Evolutionary conservation across 2,888 invertebrate genomes (phyloP).

Genomic region (Cerceris rybyensis): DNA sequence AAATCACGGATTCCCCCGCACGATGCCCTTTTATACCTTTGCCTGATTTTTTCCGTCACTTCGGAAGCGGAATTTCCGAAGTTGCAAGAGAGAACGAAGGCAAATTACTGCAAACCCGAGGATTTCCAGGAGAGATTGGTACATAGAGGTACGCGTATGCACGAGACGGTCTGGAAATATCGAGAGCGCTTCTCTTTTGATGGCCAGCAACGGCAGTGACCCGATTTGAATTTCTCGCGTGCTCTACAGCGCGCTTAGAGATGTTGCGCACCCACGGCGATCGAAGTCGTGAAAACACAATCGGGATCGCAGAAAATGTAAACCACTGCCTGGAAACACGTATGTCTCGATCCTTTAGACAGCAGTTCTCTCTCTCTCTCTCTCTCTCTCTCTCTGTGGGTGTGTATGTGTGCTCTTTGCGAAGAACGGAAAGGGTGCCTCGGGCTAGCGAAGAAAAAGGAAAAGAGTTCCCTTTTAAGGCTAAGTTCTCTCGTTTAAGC

Average conservation of each 20-base stretch:
- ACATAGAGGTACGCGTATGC: too few species aligned
- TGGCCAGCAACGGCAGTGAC: conserved; percentile 63
- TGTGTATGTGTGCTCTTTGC: conserved; percentile 17
- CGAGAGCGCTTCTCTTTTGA: conserved; percentile 58
- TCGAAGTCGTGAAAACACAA: background rate
- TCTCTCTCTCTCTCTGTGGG: background rate
- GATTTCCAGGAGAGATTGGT: too few species aligned
- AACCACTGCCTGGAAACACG: conserved; percentile 16
- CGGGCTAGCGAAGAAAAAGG: conserved; percentile 18
- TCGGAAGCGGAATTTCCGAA: background rate
- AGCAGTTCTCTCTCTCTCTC: conserved; percentile 15
- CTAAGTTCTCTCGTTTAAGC: conserved; percentile 35
- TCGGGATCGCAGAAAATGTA: conserved; percentile 39
- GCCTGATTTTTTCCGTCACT: background rate
- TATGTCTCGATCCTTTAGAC: background rate
- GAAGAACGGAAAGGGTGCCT: conserved; percentile 44
- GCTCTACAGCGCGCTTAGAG: conserved; percentile 55
- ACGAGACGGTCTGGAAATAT: conserved; percentile 60
- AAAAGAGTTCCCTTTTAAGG: conserved; percentile 2
- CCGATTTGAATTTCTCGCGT: conserved; percentile 70
- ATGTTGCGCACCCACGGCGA: background rate
- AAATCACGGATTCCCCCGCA: background rate
- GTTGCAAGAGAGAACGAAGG: too few species aligned
- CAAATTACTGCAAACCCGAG: too few species aligned
- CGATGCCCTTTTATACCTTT: too few species aligned